Conservation (phyloP, 1,140 invertebrate genomes). For the Rhynchophorus ferrugineus region DNA sequence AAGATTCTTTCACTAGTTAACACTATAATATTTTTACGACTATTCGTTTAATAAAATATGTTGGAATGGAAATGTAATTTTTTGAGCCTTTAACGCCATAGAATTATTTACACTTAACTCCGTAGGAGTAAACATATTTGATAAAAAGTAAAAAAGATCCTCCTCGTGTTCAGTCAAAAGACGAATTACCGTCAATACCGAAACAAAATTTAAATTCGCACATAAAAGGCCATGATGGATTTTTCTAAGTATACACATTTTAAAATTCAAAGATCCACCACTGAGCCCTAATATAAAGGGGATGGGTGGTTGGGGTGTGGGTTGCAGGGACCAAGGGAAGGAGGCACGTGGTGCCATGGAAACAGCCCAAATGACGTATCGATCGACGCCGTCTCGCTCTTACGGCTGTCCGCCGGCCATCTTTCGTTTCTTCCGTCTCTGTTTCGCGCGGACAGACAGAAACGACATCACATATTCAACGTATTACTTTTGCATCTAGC, state of each 20-base stretch:
- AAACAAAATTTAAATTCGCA: neutral
- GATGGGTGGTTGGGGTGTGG: conserved; percentile 22
- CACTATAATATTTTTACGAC: too few relatives aligned
- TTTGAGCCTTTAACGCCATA: too few relatives aligned
- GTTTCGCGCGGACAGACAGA: conserved; percentile 21
- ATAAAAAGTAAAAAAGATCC: too few relatives aligned
- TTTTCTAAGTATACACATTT: conserved; percentile 11
- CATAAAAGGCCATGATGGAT: neutral
- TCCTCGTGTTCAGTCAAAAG: neutral
- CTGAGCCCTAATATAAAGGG: conserved; percentile 38
- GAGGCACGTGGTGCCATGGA: conserved; percentile 39
- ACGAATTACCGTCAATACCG: neutral
- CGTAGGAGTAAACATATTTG: too few relatives aligned
- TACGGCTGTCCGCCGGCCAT: conserved; percentile 12
- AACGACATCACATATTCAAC: conserved; percentile 42
- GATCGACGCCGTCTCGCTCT: conserved; percentile 34
- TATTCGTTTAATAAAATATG: too few relatives aligned
- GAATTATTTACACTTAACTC: too few relatives aligned
- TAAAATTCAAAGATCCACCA: conserved; percentile 23
- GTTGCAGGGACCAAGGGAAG: conserved; percentile 24
- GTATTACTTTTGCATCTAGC: conserved; percentile 39
- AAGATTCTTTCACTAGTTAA: too few relatives aligned
- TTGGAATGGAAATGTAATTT: too few relatives aligned
- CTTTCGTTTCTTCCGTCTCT: conserved; percentile 24
- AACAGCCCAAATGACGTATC: conserved; percentile 40